Evolutionary conservation across 2,888 invertebrate genomes (phyloP).

Genomic region (Noctua comes): DNA sequence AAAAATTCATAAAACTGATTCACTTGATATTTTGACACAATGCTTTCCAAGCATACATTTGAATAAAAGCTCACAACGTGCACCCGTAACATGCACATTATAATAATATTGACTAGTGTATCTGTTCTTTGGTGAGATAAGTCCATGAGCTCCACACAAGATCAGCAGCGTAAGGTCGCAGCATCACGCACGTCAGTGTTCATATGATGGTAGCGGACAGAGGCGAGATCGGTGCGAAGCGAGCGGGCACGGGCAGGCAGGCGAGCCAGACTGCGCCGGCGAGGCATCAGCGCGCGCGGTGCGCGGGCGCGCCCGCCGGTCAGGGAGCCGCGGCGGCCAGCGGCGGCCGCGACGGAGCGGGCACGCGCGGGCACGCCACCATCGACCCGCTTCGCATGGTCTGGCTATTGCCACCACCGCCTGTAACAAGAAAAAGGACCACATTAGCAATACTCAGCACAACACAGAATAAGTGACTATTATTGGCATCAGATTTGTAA

Average conservation of each 20-base stretch:
- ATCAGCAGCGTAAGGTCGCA: slow-evolving; percentile 35
- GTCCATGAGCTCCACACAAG: slow-evolving; percentile 50
- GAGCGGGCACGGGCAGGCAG: slow-evolving; percentile 82
- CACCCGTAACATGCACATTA: slow-evolving; percentile 49
- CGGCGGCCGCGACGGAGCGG: slow-evolving; percentile 84
- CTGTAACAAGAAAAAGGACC: slow-evolving; percentile 67
- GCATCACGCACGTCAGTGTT: slow-evolving; percentile 33
- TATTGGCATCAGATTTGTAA: neutral
- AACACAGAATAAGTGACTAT: neutral
- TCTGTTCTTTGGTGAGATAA: slow-evolving; percentile 62
- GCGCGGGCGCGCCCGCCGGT: slow-evolving; percentile 83
- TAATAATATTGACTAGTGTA: slow-evolving; percentile 66
- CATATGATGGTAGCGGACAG: slow-evolving; percentile 74
- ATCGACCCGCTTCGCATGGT: slow-evolving; percentile 85
- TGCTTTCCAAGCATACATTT: slow-evolving; percentile 55
- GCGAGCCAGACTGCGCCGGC: slow-evolving; percentile 83
- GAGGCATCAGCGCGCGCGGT: slow-evolving; percentile 86
- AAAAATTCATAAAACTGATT: slow-evolving; percentile 58
- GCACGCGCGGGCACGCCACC: slow-evolving; percentile 92
- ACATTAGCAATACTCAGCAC: slow-evolving; percentile 2
- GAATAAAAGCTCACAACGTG: slow-evolving; percentile 42
- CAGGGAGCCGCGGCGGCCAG: slow-evolving; percentile 88
- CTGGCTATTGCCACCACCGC: slow-evolving; percentile 82
- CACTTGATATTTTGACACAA: slow-evolving; percentile 49
- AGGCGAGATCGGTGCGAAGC: slow-evolving; percentile 73